These are phyloP conservation scores for Oryzias dopingdopingensis DNA, from an alignment of 2,797 vertebrate species.

Conservation along the genomic window DNA sequence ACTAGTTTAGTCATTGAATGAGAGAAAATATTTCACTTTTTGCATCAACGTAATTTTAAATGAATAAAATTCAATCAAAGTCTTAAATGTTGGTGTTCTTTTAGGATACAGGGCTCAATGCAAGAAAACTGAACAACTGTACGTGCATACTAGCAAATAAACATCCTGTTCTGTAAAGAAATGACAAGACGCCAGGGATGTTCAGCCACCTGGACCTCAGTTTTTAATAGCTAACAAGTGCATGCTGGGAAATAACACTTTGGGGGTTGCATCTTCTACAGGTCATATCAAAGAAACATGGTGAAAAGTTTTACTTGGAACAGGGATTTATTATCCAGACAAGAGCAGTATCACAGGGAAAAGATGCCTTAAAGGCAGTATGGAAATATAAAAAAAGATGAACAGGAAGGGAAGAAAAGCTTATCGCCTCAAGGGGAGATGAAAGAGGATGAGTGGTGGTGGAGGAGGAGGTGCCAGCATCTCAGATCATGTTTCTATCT, in stretches of 20 bases:
- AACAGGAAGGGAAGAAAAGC: constrained; percentile 49
- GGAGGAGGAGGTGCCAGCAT: constrained; percentile 46
- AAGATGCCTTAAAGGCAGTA: constrained; percentile 9
- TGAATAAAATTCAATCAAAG: not conserved
- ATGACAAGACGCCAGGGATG: constrained; percentile 28
- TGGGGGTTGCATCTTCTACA: constrained; percentile 20
- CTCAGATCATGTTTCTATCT: constrained; percentile 60
- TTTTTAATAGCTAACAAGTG: constrained; percentile 23
- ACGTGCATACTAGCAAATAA: constrained; percentile 16
- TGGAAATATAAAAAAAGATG: constrained; percentile 40
- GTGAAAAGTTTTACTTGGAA: constrained; percentile 28
- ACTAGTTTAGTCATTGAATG: constrained; percentile 5
- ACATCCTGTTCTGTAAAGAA: constrained; percentile 4
- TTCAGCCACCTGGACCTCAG: constrained; percentile 32
- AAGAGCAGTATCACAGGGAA: constrained; percentile 32
- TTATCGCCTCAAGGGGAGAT: constrained; percentile 38
- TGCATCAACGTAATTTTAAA: constrained; percentile 10
- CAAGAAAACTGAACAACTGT: constrained; percentile 3
- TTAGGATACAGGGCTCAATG: no score
- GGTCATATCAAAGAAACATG: constrained; percentile 19
- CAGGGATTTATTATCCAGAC: constrained; percentile 18
- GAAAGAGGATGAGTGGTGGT: constrained; percentile 31
- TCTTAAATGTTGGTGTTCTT: no score
- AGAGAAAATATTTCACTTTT: constrained; percentile 11
- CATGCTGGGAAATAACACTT: not conserved